Evolutionary conservation across 2,888 invertebrate genomes (phyloP).

Genomic region (Tortricodes alternella): DNA sequence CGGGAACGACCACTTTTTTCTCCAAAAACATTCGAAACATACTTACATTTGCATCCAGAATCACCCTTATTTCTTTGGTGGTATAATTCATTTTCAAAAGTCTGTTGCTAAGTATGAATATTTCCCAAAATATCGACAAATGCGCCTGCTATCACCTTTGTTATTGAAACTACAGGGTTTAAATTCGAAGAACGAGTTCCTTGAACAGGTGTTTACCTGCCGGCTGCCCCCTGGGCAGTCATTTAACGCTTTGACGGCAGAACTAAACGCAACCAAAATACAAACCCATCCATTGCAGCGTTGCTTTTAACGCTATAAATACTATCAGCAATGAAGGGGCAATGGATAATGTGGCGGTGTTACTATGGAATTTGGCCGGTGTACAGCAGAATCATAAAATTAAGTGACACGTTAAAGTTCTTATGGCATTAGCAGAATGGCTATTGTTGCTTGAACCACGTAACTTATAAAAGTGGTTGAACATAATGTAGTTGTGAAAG

Average conservation of each 20-base stretch:
- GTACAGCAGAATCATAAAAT: too few relatives aligned
- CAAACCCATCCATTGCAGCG: constrained; percentile 11
- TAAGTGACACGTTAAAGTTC: too few relatives aligned
- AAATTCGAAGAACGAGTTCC: neutral
- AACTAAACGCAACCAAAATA: constrained; percentile 28
- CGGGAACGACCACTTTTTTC: constrained; percentile 41
- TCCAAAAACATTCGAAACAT: constrained; percentile 17
- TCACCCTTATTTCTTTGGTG: neutral
- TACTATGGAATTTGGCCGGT: constrained; percentile 32
- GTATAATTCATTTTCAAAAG: constrained; percentile 2
- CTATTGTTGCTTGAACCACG: too few relatives aligned
- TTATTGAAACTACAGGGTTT: neutral
- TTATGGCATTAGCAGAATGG: too few relatives aligned
- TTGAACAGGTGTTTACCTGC: constrained; percentile 41
- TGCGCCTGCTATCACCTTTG: neutral
- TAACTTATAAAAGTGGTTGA: too few relatives aligned
- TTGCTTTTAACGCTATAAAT: constrained; percentile 1
- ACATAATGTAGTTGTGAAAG: constrained; percentile 40
- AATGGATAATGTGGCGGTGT: constrained; percentile 22
- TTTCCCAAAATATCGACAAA: neutral
- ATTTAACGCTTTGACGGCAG: constrained; percentile 30
- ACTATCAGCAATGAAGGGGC: constrained; percentile 10
- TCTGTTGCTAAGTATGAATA: neutral
- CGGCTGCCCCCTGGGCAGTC: constrained; percentile 43
- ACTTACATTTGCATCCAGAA: neutral